Conservation (phyloP, 2,888 invertebrate species). For the Cryptocheilus praepositus region DNA sequence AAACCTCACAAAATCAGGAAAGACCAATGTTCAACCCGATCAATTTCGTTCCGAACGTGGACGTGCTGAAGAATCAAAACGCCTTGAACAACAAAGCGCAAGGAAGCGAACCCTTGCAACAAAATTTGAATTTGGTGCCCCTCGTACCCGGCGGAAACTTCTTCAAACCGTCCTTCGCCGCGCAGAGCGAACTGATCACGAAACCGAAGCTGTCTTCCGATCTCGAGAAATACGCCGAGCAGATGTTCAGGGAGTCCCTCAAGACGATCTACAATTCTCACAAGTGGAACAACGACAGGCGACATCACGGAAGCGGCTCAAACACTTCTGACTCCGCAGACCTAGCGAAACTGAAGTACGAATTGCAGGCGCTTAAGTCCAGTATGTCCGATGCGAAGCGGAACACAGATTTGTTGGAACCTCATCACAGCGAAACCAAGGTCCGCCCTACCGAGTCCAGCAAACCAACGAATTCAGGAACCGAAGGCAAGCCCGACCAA, state of each 20-base stretch:
- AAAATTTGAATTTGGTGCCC: conserved; percentile 67
- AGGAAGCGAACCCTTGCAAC: conserved; percentile 55
- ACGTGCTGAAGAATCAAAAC: conserved; percentile 66
- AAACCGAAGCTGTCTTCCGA: conserved; percentile 68
- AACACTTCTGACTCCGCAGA: conserved; percentile 60
- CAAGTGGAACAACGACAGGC: conserved; percentile 71
- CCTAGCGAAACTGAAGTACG: conserved; percentile 60
- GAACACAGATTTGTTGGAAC: conserved; percentile 61
- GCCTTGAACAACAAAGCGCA: conserved; percentile 62
- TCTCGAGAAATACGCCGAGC: conserved; percentile 69
- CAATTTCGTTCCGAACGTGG: conserved; percentile 68
- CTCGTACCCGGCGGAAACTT: conserved; percentile 69
- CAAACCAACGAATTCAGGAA: conserved; percentile 23
- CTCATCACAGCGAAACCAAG: conserved; percentile 66
- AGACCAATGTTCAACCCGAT: conserved; percentile 68
- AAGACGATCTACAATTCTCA: conserved; percentile 71
- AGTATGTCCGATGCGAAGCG: conserved; percentile 49
- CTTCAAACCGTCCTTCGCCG: conserved; percentile 59
- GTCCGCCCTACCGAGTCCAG: conserved; percentile 52
- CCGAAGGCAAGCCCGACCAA: conserved; percentile 52
- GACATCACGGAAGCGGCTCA: conserved; percentile 45
- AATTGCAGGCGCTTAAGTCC: conserved; percentile 61
- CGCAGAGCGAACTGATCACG: conserved; percentile 58
- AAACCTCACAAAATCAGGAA: conserved; percentile 46
- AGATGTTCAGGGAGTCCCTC: conserved; percentile 72